Evolutionary conservation across 2,888 invertebrate species (phyloP), one percentile per base, ranked within the genome.

Genomic region (Panopea generosa): DNA sequence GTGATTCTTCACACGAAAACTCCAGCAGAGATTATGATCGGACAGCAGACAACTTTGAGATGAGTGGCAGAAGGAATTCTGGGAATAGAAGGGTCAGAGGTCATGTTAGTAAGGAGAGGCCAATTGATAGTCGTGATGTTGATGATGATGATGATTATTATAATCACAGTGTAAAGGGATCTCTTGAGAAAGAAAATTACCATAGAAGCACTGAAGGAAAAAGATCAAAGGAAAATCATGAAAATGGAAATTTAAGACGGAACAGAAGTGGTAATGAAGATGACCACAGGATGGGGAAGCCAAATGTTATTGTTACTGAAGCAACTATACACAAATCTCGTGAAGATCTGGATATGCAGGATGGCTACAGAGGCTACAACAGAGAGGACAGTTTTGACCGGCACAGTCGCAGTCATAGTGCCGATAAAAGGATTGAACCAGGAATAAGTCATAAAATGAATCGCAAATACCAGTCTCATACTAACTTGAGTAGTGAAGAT

Each of bases 231-330:
- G 45, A 45, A 45, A 45, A 20, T 18, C 6, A 45, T 16, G 45
- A 45, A 6, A 45, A 45, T 45, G 45, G 45, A 4, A 33, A 33
- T 33, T 33, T 11, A 33, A 33, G 11, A 45, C 7, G 45, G 45
- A 11, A 33, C 33, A 4, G 33, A 33, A 33, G 33, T 33, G 6
- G 11, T 4, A 33, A 33, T 33, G 4, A 4, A 33, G 11, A 33
- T 11, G 6, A 4, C 4, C 11, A 4, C 33, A 33, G 33, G 33
- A 55, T 26, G 27, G 40, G 49, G 4, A 40, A 65, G 11, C 79
- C 79, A 2, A 65, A 80, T 53, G 79, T 80, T 2, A 61, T 80
- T 18, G 61, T 80, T 6, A 80, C 79, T 0, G 56, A 60, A 24
- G 79, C 70, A n/a, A 66, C 68, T 20, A 69, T 76, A 6, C 69